Evolutionary conservation across 2,797 vertebrate genomes (phyloP).

Genomic region (Sebastes minor): DNA sequence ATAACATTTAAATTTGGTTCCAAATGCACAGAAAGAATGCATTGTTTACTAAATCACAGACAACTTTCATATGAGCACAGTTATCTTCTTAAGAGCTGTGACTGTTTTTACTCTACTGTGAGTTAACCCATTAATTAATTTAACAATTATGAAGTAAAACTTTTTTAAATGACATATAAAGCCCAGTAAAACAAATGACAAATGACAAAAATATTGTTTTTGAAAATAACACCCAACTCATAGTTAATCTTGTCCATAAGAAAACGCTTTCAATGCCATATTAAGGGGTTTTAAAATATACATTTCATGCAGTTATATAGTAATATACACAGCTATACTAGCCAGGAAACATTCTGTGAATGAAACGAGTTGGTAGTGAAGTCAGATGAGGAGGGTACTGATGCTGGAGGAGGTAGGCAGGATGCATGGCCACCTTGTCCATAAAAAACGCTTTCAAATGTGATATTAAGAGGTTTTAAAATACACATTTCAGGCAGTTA

Average conservation of each 20-base stretch:
- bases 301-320: fast-evolving
- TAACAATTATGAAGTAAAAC: not conserved
- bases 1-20: slow-evolving; percentile 1
- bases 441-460: not conserved
- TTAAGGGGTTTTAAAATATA: not conserved
- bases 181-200: not conserved
- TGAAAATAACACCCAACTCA: not conserved
- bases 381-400: slow-evolving; percentile 52
- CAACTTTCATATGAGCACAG: not conserved
- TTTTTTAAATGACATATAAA: not conserved
- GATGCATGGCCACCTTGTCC: slow-evolving; percentile 40
- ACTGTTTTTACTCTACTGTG: too few species aligned
- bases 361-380: slow-evolving; percentile 17
- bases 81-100: not conserved
- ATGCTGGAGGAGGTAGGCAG: slow-evolving; percentile 45
- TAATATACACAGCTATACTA: not conserved
- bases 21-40: not conserved
- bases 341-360: not conserved
- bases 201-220: not conserved
- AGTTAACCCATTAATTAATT: not conserved
- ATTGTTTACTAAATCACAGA: not conserved
- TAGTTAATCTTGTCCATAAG: not conserved
- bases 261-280: not conserved
- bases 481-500: fast-evolving
- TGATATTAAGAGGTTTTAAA: not conserved